Evolutionary conservation across 1,140 invertebrate genomes (phyloP).

Genomic region (Conus betulinus): DNA sequence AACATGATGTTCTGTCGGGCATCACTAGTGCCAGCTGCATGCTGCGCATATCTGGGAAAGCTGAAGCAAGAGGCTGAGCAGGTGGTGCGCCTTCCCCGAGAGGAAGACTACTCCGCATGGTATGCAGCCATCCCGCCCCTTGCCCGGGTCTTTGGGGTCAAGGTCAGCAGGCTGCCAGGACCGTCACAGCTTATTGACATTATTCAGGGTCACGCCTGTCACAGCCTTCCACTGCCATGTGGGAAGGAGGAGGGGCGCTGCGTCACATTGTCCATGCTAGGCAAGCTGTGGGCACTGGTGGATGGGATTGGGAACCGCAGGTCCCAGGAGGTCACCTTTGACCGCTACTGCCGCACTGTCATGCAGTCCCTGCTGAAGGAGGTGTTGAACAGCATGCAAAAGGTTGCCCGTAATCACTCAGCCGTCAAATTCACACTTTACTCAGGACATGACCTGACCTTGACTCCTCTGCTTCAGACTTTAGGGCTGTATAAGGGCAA

Average conservation of each 20-base stretch:
- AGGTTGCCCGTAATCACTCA: constrained; percentile 86
- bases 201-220: constrained; percentile 88
- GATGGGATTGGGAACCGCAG: constrained; percentile 61
- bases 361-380: constrained; percentile 74
- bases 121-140: constrained; percentile 36
- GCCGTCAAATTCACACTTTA: constrained; percentile 88
- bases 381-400: constrained; percentile 82
- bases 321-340: constrained; percentile 47
- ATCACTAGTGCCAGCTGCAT: constrained; percentile 82
- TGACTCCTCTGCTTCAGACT: constrained; percentile 88
- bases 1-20: constrained; percentile 60
- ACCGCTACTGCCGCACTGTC: constrained; percentile 62
- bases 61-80: constrained; percentile 52
- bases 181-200: constrained; percentile 84
- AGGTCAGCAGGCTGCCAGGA: constrained; percentile 35
- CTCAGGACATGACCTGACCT: constrained; percentile 92
- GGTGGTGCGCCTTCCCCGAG: constrained; percentile 50
- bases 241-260: constrained; percentile 46
- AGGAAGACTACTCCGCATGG: constrained; percentile 36
- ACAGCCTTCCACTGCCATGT: constrained; percentile 87
- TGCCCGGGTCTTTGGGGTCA: constrained; percentile 44
- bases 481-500: constrained; percentile 83
- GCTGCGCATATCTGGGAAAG: constrained; percentile 77
- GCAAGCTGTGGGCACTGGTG: constrained; percentile 67
- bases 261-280: constrained; percentile 55